Conservation (phyloP, 2,113 vertebrate genomes). For the Nyctereutes procyonoides region DNA sequence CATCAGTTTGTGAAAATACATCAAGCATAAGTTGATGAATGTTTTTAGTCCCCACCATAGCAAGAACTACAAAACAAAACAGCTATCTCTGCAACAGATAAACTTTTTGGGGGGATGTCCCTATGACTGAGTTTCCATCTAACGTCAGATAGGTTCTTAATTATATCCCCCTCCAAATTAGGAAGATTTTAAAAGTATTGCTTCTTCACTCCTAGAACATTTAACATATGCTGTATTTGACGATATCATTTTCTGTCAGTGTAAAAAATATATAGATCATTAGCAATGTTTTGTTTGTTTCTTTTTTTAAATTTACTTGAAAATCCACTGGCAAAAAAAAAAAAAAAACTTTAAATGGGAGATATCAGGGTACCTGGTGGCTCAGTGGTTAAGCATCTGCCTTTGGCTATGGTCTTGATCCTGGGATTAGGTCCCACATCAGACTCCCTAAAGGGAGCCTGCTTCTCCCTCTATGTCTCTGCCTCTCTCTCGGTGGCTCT, state of each 20-base stretch:
- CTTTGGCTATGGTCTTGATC: too few relatives aligned
- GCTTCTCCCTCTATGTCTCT: too few relatives aligned
- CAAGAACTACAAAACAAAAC: background rate
- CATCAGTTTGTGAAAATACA: conserved; percentile 52
- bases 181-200: background rate
- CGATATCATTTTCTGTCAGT: background rate
- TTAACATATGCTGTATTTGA: background rate
- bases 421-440: too few relatives aligned
- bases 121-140: background rate
- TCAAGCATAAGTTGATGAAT: background rate
- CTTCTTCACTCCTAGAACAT: background rate
- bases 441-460: too few relatives aligned
- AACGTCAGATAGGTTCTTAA: background rate
- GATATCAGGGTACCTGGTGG: background rate
- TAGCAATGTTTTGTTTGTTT: background rate
- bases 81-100: background rate
- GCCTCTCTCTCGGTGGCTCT: too few relatives aligned
- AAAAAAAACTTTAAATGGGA: background rate
- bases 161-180: background rate
- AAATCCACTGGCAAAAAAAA: background rate
- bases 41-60: background rate
- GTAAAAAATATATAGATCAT: background rate
- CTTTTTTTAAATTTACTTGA: background rate
- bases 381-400: too few relatives aligned
- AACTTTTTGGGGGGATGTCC: background rate